phyloP scores from a whole-genome alignment of 2,113 vertebrate genomes.

The Cisticola juncidis region DNA sequence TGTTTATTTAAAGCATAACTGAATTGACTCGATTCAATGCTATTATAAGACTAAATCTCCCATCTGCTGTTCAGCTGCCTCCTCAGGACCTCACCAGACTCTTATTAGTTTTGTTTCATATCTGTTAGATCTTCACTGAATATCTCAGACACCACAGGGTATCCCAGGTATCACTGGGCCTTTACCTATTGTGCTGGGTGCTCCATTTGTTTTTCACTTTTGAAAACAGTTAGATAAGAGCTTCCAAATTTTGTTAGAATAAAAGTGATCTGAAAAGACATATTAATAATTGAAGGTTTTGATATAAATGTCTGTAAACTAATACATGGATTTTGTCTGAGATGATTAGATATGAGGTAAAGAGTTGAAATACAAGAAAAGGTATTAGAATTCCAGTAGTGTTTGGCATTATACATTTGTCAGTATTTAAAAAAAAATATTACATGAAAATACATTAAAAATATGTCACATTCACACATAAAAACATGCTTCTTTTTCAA shows the following conservation, averaged over 20 bases:
- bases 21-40: neutral
- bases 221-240: neutral
- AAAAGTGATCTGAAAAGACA: neutral
- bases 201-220: neutral
- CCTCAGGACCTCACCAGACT: neutral
- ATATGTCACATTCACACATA: neutral
- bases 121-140: neutral
- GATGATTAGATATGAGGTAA: neutral
- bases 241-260: neutral
- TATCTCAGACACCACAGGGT: neutral
- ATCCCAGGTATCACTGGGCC: neutral
- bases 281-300: neutral
- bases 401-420: neutral
- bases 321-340: accelerated
- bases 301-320: neutral
- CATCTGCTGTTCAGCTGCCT: neutral
- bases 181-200: neutral
- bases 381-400: no score
- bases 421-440: neutral
- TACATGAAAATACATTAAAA: neutral
- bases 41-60: neutral
- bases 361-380: neutral
- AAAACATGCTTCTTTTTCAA: neutral
- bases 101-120: neutral
- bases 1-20: neutral